Evolutionary conservation across 2,113 vertebrate species (phyloP), one percentile per base, ranked within the genome.

Genomic region (Elachura formosa): DNA sequence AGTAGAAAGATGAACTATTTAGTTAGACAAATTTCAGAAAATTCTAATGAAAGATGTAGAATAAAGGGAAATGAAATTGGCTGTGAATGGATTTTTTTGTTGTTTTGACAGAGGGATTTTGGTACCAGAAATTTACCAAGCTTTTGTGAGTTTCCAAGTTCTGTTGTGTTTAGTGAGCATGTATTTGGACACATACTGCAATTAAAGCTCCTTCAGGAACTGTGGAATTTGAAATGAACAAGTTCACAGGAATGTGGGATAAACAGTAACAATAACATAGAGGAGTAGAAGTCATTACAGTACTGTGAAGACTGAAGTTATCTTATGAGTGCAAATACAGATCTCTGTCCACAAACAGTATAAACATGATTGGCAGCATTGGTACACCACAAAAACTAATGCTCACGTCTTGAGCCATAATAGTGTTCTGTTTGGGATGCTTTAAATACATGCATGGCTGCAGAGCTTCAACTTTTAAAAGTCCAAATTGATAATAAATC

Each of bases 371-470:
- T 0, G 1, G n/a, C 55, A 74, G 34, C 20, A 6, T 26, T 64
- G 38, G 41, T 43, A 58, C 34, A 62, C 45, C 49, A 52, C 49
- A 33, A 34, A 82, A 82, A 36, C 14, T 41, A 21, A 22, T 14
- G 29, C 34, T 34, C 10, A 5, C 0, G 0, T 48, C 52, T 92
- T 19, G 14, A 24, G 14, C 51, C n/a, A 5, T 59, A 51, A 19
- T 4, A 38, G 38, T 56, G 31, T 23, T 68, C 10, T 31, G 18
- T 71, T 90, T 87, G 80, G 28, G 33, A 24, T 93, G 10, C 20
- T n/a, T 82, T 85, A 62, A 76, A 77, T 45, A 14, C 5, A 10
- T 46, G 4, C 40, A 5, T 74, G 29, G 24, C 62, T 79, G 33
- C 14, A 84, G 67, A 87, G 23, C 58, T 79, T 73, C 49, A 54